phyloP scores from a whole-genome alignment of 2,113 vertebrate genomes.

The Microcebus griseorufus region DNA sequence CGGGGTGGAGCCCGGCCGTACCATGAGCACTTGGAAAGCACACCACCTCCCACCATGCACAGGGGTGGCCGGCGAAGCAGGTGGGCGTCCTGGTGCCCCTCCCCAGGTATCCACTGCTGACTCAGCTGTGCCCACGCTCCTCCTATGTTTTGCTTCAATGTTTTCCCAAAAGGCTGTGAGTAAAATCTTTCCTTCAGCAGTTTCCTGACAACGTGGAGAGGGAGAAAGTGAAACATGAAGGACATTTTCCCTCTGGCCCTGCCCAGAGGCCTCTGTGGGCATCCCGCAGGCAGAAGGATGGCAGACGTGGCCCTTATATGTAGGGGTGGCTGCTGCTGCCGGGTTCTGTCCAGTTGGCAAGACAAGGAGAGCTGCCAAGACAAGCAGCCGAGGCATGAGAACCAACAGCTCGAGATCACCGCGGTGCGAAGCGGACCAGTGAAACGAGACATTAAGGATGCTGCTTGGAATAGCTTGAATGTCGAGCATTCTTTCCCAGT shows the following conservation, averaged over 20 bases:
- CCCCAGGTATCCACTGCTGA: not conserved
- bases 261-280: constrained; percentile 63
- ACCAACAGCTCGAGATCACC: constrained; percentile 81
- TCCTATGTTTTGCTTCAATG: constrained; percentile 36
- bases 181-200: constrained; percentile 55
- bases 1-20: not conserved
- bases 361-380: constrained; percentile 84
- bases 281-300: constrained; percentile 62
- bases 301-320: constrained; percentile 32
- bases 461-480: constrained; percentile 86
- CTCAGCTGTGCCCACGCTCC: not conserved
- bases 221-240: not conserved
- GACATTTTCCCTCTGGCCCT: not conserved
- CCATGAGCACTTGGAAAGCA: not conserved
- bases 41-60: not conserved
- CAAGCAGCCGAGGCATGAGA: constrained; percentile 83
- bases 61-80: not conserved
- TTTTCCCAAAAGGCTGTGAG: not conserved
- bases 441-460: constrained; percentile 87
- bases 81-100: not conserved
- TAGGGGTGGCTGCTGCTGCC: constrained; percentile 70
- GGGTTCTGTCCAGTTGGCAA: constrained; percentile 80
- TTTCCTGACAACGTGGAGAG: constrained; percentile 36
- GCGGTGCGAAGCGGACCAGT: constrained; percentile 84
- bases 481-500: constrained; percentile 86